Evolutionary conservation across 2,888 invertebrate genomes (phyloP).

Genomic region (Zhengitettix transpicula): DNA sequence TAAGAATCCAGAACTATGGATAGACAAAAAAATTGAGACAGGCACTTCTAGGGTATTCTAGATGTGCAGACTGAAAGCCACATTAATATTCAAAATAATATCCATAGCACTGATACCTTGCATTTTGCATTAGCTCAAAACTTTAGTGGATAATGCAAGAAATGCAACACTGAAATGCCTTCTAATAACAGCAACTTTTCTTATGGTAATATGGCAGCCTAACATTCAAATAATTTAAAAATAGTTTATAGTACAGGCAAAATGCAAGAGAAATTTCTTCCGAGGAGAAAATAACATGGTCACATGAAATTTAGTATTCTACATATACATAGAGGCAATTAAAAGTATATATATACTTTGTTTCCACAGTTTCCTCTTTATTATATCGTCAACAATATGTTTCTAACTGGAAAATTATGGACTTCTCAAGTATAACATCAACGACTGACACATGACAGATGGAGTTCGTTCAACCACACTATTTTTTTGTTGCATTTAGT

Average conservation of each 20-base stretch:
- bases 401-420: conserved; percentile 8
- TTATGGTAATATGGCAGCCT: too few relatives aligned
- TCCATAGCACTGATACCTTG: too few relatives aligned
- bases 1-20: too few relatives aligned
- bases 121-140: too few relatives aligned
- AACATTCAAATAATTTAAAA: too few relatives aligned
- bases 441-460: background rate
- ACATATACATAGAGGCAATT: background rate
- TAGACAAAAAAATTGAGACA: too few relatives aligned
- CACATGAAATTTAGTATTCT: background rate
- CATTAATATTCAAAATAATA: too few relatives aligned
- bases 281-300: background rate
- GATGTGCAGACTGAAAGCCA: too few relatives aligned
- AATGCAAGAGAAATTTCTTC: background rate
- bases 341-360: background rate
- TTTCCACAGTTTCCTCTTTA: conserved; percentile 5
- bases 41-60: too few relatives aligned
- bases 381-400: conserved; percentile 10
- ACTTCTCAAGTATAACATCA: conserved; percentile 9
- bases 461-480: background rate
- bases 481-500: background rate
- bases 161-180: too few relatives aligned
- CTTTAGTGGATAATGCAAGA: too few relatives aligned
- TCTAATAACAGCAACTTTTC: too few relatives aligned
- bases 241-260: background rate